phyloP scores from a whole-genome alignment of 2,888 invertebrate genomes.

The Drepana falcataria region DNA sequence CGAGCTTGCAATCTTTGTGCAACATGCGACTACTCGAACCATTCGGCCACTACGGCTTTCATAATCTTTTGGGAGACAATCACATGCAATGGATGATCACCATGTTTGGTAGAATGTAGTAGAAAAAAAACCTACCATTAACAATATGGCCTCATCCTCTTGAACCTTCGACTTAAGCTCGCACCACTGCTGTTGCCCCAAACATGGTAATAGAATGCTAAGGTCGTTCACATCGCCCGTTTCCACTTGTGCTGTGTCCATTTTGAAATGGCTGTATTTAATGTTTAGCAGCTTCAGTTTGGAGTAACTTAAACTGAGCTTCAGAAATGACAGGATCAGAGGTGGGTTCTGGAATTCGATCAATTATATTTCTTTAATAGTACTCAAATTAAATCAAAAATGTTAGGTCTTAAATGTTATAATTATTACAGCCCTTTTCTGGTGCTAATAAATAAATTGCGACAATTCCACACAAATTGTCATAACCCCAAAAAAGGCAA shows the following conservation, averaged over 20 bases:
- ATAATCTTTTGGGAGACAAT: constrained; percentile 10
- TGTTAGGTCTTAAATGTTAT: no score
- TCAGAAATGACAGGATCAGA: constrained; percentile 45
- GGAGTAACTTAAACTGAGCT: constrained; percentile 47
- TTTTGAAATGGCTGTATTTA: constrained; percentile 57
- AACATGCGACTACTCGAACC: no score
- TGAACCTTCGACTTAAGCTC: constrained; percentile 32
- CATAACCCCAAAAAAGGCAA: no score
- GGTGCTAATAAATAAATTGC: no score
- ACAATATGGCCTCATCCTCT: constrained; percentile 32
- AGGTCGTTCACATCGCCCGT: constrained; percentile 42
- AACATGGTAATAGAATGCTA: constrained; percentile 48
- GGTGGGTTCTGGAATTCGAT: constrained; percentile 49
- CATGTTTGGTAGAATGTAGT: not conserved
- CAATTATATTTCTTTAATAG: not conserved
- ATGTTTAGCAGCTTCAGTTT: constrained; percentile 60
- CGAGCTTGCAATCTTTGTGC: no score
- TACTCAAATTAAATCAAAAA: no score
- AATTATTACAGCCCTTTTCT: no score
- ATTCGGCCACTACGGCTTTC: no score
- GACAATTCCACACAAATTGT: no score
- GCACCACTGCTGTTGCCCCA: constrained; percentile 51
- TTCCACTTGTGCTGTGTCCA: constrained; percentile 21
- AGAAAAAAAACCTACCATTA: constrained; percentile 48
- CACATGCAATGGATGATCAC: no score